Evolutionary conservation across 2,797 vertebrate genomes (phyloP).

Genomic region (Naso thynnoides): DNA sequence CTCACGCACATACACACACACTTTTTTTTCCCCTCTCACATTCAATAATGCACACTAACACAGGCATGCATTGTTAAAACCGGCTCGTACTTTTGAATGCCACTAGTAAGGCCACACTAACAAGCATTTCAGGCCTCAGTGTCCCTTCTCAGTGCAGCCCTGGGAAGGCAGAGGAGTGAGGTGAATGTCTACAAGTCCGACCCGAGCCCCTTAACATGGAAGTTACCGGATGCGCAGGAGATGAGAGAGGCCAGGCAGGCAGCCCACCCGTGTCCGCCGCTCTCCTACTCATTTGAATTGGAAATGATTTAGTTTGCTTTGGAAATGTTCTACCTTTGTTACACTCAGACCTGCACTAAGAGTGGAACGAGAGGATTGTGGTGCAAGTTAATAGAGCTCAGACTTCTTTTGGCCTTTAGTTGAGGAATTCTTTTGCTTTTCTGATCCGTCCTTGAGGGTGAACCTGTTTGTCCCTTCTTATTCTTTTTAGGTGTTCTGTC

Average conservation of each 20-base stretch:
- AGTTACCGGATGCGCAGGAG: constrained; percentile 26
- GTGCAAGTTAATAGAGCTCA: constrained; percentile 34
- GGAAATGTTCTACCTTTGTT: constrained; percentile 59
- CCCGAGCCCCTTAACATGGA: constrained; percentile 62
- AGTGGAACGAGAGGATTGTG: constrained; percentile 20
- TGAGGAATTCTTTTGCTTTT: constrained; percentile 6
- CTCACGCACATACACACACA: neutral
- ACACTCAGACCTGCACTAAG: constrained; percentile 6
- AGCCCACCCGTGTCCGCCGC: constrained; percentile 14
- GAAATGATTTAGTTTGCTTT: constrained; percentile 67
- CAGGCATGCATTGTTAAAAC: constrained; percentile 63
- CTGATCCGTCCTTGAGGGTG: constrained; percentile 66
- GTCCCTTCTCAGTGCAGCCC: constrained; percentile 47
- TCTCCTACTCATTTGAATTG: constrained; percentile 71
- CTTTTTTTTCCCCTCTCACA: constrained; percentile 14
- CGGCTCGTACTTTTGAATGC: constrained; percentile 49
- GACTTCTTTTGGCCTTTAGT: constrained; percentile 19
- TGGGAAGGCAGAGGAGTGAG: constrained; percentile 61
- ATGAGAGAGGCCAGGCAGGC: constrained; percentile 14
- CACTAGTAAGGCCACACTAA: constrained; percentile 69
- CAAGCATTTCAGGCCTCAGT: constrained; percentile 64
- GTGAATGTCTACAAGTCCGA: constrained; percentile 62
- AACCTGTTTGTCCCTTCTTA: constrained; percentile 26
- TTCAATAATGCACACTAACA: constrained; percentile 63
- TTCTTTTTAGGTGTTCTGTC: constrained; percentile 19